phyloP scores from a whole-genome alignment of 2,888 invertebrate genomes.

The Lepeophtheirus nordmannii region DNA sequence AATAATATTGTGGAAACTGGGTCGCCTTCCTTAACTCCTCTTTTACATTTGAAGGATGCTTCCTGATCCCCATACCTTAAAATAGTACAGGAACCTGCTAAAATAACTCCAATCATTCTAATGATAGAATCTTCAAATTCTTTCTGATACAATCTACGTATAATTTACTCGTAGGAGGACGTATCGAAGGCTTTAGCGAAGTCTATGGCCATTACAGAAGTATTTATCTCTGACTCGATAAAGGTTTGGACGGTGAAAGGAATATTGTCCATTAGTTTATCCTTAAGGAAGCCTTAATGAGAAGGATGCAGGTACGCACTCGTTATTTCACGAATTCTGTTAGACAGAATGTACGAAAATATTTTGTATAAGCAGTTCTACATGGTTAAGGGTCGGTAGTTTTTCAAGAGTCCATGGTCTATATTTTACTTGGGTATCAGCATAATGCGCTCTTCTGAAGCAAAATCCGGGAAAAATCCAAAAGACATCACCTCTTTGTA shows the following conservation, averaged over 20 bases:
- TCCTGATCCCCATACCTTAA: too few relatives aligned
- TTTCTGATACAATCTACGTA: not conserved
- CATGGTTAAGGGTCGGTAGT: not conserved
- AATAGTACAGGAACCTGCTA: too few relatives aligned
- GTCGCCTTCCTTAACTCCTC: too few relatives aligned
- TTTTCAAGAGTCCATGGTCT: not conserved
- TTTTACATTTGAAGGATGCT: too few relatives aligned
- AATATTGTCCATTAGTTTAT: not conserved
- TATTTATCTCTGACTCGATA: not conserved
- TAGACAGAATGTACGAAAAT: not conserved
- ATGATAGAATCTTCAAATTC: not conserved
- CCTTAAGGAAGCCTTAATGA: not conserved
- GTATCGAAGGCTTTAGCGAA: not conserved
- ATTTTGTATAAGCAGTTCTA: not conserved
- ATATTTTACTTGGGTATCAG: not conserved
- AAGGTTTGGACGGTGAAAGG: not conserved
- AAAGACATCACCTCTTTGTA: not conserved
- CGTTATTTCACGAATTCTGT: not conserved
- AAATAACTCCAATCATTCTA: not conserved
- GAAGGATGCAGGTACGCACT: not conserved
- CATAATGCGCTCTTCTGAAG: not conserved
- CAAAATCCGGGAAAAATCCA: not conserved
- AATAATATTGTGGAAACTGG: too few relatives aligned
- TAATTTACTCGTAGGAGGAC: not conserved
- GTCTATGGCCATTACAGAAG: not conserved